Percentiles rank a stretch among this genome's conserved stretches.
Conservation (phyloP, 2,113 vertebrate genomes). For the Pluvianellus socialis region DNA sequence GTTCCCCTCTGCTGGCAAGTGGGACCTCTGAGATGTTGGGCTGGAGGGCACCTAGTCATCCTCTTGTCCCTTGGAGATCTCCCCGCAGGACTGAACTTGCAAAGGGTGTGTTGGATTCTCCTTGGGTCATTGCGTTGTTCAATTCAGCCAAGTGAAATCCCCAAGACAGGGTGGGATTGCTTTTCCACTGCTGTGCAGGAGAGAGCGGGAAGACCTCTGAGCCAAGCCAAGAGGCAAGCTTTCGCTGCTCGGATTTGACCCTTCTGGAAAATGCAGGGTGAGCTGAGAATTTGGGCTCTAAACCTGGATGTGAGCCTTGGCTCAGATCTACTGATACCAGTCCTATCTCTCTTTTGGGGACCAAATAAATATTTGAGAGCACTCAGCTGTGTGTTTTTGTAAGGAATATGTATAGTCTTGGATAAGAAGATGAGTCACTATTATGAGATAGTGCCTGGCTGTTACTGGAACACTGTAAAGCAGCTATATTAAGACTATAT, state of each 20-base stretch:
- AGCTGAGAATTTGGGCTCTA: background rate
- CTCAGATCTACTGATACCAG: background rate
- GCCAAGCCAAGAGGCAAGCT: background rate
- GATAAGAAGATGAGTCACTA: slow-evolving; percentile 26
- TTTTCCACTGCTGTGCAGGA: background rate
- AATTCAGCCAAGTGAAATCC: background rate
- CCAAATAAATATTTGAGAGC: slow-evolving; percentile 1
- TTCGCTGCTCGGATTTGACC: background rate
- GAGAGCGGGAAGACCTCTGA: background rate
- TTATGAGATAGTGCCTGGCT: slow-evolving; percentile 1
- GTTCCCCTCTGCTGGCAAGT: background rate
- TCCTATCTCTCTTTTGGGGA: background rate
- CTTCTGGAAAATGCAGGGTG: background rate
- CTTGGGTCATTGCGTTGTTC: background rate
- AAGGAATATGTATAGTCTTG: background rate
- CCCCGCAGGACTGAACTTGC: background rate
- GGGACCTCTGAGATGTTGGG: background rate
- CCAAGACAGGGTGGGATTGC: background rate
- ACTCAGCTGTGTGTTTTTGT: slow-evolving; percentile 1
- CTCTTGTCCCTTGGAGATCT: background rate
- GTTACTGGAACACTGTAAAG: background rate
- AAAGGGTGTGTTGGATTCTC: background rate
- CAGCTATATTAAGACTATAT: background rate
- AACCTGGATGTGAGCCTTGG: background rate
- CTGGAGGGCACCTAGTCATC: too few species aligned